Base-by-base conservation (phyloP, 2,113 vertebrate species). In the Macrotus californicus region DNA sequence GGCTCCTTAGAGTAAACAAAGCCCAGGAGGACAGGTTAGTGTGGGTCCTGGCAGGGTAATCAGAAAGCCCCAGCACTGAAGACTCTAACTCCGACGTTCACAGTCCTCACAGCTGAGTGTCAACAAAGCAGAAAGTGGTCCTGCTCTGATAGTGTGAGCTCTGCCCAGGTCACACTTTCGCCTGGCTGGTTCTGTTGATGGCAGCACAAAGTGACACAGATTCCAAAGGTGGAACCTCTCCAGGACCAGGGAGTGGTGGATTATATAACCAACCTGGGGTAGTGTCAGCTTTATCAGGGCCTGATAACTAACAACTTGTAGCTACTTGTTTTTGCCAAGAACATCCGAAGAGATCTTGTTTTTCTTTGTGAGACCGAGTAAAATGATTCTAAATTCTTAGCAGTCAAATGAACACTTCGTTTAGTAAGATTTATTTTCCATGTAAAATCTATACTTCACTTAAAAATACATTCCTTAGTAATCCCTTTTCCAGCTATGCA, bases 51-150 rank as follows among this genome's bases (percentile, higher is more conserved):
- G 19, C 24, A 75, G 59, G 46, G 80, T 97, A 91, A 95, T 93
- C 89, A 87, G 91, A 79, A 87, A 87, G 41, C 22, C 4, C 39
- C 26, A 67, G 89, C 66, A 95, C 61, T 48, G n/a, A 85, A 81
- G 50, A 80, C 73, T 86, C 29, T 89, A 93, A 93, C 81, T 81
- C 70, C 72, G 70, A 96, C 72, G 79, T 83, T 95, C 48, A 64
- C 16, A 50, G 18, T 84, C 83, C 83, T 97, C 79, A 87, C 24
- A 95, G 73, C 84, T 52, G 79, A 95, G 2, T 91, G 59, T 91
- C 93, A 91, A 92, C 90, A 95, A 87, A 91, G 84, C 46, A 94
- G 87, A 96, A 96, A 91, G 59, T 50, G 79, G 95, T 96, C 56
- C 73, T 96, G 64, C 61, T 83, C 66, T 89, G 31, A 48, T 92